phyloP scores from a whole-genome alignment of 2,113 vertebrate genomes.

The Otocyon megalotis region DNA sequence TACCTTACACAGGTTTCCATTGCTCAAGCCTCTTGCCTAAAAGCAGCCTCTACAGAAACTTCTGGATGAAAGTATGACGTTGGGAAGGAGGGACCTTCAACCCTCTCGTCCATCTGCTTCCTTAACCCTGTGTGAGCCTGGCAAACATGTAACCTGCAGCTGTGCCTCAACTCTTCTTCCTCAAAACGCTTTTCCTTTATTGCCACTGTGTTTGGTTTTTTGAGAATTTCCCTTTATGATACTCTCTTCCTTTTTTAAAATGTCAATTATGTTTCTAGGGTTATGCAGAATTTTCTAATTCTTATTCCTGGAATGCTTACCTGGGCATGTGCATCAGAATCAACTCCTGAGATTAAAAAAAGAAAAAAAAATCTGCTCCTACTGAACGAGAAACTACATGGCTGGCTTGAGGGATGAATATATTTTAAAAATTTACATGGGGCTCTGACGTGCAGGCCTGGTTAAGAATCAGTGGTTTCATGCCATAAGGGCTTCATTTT shows the following conservation, averaged over 20 bases:
- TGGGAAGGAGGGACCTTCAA: not conserved
- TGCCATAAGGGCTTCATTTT: not conserved
- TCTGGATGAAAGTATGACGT: not conserved
- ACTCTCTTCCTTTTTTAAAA: not conserved
- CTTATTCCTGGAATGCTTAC: not conserved
- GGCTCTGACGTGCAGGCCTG: not conserved
- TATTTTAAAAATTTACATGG: not conserved
- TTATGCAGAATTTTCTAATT: not conserved
- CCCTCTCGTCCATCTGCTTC: not conserved
- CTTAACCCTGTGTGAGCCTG: not conserved
- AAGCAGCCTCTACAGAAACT: not conserved
- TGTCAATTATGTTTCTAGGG: not conserved
- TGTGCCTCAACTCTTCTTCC: not conserved
- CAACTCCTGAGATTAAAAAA: not conserved
- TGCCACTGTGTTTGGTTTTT: not conserved
- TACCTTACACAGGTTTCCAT: not conserved
- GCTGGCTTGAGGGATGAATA: not conserved
- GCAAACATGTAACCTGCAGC: fast-evolving
- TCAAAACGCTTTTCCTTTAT: not conserved
- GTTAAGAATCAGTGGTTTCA: not conserved
- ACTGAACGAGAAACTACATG: not conserved
- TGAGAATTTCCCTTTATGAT: not conserved
- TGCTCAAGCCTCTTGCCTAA: not conserved
- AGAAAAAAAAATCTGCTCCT: not conserved
- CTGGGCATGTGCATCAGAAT: not conserved